A percentile compares a stretch with the other conserved stretches of the same genome.
Conservation (phyloP, 2,797 vertebrate species). For the Amphiprion clarkii region DNA sequence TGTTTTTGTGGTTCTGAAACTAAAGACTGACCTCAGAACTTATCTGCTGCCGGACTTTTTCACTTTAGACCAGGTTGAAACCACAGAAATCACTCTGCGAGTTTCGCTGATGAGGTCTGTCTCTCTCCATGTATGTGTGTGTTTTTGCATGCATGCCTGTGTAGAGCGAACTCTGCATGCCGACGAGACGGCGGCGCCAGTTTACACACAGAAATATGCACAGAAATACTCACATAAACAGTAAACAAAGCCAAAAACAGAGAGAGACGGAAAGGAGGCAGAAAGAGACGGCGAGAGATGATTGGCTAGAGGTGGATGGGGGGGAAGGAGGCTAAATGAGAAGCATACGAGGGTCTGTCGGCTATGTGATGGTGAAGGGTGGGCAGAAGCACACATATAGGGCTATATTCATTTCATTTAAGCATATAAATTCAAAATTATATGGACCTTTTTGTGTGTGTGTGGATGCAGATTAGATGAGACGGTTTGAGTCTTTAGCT, state of each 20-base stretch:
- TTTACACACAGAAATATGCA: not conserved
- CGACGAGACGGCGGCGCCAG: not conserved
- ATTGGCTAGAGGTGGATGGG: not conserved
- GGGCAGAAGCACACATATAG: not conserved
- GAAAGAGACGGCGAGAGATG: not conserved
- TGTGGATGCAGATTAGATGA: too few relatives aligned
- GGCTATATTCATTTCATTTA: not conserved
- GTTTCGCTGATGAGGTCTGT: too few relatives aligned
- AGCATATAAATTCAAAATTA: too few relatives aligned
- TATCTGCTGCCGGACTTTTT: not conserved
- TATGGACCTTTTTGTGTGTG: too few relatives aligned
- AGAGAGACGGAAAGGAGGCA: not conserved
- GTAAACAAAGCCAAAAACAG: not conserved
- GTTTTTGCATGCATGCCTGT: too few relatives aligned
- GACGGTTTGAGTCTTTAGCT: not conserved
- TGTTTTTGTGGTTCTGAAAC: too few relatives aligned
- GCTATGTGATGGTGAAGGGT: not conserved
- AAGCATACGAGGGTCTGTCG: not conserved
- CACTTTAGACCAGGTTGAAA: not conserved
- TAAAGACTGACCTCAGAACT: too few relatives aligned
- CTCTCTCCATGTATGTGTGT: too few relatives aligned
- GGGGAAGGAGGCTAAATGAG: not conserved
- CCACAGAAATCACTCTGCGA: not conserved
- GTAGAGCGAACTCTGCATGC: too few relatives aligned
- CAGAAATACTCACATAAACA: not conserved